Evolutionary conservation across 2,113 vertebrate genomes (phyloP).

Genomic region (Calyptomena viridis): DNA sequence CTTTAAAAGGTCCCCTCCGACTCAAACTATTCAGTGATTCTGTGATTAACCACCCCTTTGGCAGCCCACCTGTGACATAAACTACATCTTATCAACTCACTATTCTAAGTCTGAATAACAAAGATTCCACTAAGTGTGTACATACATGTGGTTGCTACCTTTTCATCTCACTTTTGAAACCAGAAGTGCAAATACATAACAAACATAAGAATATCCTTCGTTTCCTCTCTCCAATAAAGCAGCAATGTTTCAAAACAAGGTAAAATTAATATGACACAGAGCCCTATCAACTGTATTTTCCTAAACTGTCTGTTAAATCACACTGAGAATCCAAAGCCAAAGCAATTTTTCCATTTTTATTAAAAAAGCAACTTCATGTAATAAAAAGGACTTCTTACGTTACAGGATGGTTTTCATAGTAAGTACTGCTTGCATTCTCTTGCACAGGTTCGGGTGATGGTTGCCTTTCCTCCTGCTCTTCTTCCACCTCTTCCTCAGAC

Average conservation of each 20-base stretch:
- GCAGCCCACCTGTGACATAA: neutral
- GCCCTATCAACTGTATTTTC: neutral
- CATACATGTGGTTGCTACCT: rapidly evolving
- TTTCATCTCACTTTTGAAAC: neutral
- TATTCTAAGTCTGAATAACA: rapidly evolving
- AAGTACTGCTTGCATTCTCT: conserved; percentile 86
- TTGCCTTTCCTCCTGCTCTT: conserved; percentile 89
- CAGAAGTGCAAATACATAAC: neutral
- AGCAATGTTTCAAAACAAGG: neutral
- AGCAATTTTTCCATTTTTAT: neutral
- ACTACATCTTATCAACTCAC: rapidly evolving
- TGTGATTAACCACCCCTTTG: neutral
- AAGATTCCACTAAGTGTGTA: neutral
- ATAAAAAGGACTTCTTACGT: conserved; percentile 72
- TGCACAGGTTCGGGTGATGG: conserved; percentile 89
- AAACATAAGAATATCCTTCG: neutral
- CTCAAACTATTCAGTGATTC: neutral
- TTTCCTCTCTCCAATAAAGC: neutral
- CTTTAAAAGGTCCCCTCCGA: neutral
- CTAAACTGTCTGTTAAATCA: neutral
- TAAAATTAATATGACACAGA: neutral
- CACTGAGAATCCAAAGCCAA: neutral
- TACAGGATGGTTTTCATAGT: conserved; percentile 89
- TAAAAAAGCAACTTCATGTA: neutral
- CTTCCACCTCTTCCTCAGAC: conserved; percentile 94